Conservation (phyloP, 2,888 invertebrate genomes). For the Coremacera marginata region DNA sequence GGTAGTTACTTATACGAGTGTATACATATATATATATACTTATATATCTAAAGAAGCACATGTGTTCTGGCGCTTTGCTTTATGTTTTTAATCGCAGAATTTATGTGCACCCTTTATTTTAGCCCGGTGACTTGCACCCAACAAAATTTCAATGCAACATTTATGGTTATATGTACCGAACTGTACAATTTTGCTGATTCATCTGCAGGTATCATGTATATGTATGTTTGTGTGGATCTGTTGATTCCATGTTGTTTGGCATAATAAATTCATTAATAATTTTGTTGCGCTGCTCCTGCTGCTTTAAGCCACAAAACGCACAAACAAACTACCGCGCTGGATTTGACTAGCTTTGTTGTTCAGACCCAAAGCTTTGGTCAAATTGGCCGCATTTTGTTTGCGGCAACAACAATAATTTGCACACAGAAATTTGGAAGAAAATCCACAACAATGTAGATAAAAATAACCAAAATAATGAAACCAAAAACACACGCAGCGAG, state of each 20-base stretch:
- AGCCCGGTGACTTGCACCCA: background rate
- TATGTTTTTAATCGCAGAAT: slow-evolving; percentile 62
- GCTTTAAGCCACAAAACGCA: background rate
- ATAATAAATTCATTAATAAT: slow-evolving; percentile 61
- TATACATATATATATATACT: too few relatives aligned
- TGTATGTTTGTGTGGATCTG: background rate
- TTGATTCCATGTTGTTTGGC: slow-evolving; percentile 34
- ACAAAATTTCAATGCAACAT: background rate
- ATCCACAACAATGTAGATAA: background rate
- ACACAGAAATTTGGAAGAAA: background rate
- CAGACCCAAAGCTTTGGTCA: background rate
- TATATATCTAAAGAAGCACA: slow-evolving; percentile 11
- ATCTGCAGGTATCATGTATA: background rate
- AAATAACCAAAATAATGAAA: background rate
- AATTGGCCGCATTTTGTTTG: slow-evolving; percentile 28
- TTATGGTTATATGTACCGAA: background rate
- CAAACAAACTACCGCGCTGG: background rate
- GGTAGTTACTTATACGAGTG: too few relatives aligned
- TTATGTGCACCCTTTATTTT: slow-evolving; percentile 52
- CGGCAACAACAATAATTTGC: slow-evolving; percentile 19
- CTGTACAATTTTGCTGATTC: slow-evolving; percentile 25
- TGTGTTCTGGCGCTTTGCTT: slow-evolving; percentile 47
- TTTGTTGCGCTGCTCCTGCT: slow-evolving; percentile 35
- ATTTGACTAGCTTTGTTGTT: background rate
- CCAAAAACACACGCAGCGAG: background rate